Percentiles rank a stretch among this genome's conserved stretches.
These are phyloP conservation scores for Myiozetetes cayanensis DNA, from an alignment of 2,113 vertebrate species.

Conservation along the genomic window DNA sequence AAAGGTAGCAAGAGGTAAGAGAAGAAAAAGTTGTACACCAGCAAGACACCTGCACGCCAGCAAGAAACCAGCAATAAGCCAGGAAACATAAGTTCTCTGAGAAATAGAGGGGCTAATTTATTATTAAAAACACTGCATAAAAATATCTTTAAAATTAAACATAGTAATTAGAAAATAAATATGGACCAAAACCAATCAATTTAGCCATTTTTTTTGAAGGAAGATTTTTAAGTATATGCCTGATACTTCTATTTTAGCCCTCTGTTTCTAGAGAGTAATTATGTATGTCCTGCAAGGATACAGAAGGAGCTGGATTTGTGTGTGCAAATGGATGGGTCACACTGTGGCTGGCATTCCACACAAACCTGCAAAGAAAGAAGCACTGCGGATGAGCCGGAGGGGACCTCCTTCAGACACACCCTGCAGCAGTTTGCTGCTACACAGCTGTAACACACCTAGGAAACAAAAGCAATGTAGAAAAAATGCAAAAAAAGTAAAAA, in stretches of 20 bases:
- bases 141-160: not conserved
- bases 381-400: constrained; percentile 81
- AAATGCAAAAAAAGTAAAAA: constrained; percentile 4
- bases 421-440: constrained; percentile 76
- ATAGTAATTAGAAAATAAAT: not conserved
- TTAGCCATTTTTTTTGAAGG: not conserved
- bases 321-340: constrained; percentile 54
- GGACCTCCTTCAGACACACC: constrained; percentile 76
- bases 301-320: constrained; percentile 29
- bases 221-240: not conserved
- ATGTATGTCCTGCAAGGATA: constrained; percentile 12
- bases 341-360: constrained; percentile 77
- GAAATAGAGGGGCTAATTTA: constrained; percentile 67
- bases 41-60: constrained; percentile 27
- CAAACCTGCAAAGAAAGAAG: constrained; percentile 88
- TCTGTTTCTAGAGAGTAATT: constrained; percentile 61
- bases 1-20: not conserved
- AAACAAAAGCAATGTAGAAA: constrained; percentile 61
- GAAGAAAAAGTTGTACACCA: constrained; percentile 23
- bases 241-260: constrained; percentile 38
- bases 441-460: constrained; percentile 77
- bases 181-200: not conserved
- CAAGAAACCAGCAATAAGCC: constrained; percentile 31
- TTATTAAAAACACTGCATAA: not conserved
- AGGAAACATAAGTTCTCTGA: constrained; percentile 62